These are phyloP conservation scores for Decapterus maruadsi DNA, from an alignment of 2,797 vertebrate species.

Conservation along the genomic window DNA sequence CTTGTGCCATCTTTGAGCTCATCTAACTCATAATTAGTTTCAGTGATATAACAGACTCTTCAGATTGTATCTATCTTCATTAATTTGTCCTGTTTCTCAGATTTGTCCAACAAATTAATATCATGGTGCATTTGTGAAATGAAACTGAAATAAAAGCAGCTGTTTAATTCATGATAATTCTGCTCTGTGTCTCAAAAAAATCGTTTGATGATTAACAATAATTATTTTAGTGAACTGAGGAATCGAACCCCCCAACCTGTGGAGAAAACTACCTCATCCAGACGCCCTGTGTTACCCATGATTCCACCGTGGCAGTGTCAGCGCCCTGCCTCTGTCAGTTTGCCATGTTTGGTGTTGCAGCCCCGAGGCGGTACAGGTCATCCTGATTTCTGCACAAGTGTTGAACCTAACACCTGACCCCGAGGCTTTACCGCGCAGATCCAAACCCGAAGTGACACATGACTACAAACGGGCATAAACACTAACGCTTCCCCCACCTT, in stretches of 20 bases:
- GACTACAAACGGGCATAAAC: conserved; percentile 72
- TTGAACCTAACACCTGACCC: conserved; percentile 83
- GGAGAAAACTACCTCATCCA: not conserved
- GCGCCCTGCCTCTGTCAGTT: conserved; percentile 60
- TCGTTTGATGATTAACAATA: not conserved
- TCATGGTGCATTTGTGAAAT: too few relatives aligned
- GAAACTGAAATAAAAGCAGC: too few relatives aligned
- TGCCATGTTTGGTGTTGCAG: conserved; percentile 64
- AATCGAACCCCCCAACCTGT: conserved; percentile 1
- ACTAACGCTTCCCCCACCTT: not conserved
- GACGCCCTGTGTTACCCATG: conserved; percentile 16
- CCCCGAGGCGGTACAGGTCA: conserved; percentile 74
- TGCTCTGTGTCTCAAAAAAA: not conserved
- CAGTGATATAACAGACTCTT: too few relatives aligned
- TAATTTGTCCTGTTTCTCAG: too few relatives aligned
- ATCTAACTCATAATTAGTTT: not conserved
- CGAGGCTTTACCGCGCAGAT: conserved; percentile 63
- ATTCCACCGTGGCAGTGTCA: conserved; percentile 33
- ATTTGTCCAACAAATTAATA: too few relatives aligned
- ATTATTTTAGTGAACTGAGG: not conserved
- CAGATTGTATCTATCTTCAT: too few relatives aligned
- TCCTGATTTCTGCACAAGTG: conserved; percentile 75
- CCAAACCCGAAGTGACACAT: conserved; percentile 77
- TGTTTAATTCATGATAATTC: too few relatives aligned
- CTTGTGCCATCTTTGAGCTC: not conserved